phyloP scores from a whole-genome alignment of 2,888 invertebrate genomes.

The Chorisops tibialis region DNA sequence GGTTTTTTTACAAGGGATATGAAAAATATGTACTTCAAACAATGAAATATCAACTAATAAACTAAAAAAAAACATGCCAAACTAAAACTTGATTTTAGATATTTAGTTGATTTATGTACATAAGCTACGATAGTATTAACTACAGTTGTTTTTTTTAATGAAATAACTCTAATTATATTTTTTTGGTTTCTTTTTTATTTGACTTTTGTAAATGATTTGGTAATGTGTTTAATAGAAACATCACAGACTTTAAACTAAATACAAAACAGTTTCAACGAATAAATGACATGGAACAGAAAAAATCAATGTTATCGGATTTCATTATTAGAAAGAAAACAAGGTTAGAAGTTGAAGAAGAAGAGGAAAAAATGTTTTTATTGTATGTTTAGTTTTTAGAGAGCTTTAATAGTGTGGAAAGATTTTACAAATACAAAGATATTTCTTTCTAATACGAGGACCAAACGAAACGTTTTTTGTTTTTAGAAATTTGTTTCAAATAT shows the following conservation, averaged over 20 bases:
- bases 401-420: too few species aligned
- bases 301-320: slow-evolving; percentile 3
- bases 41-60: background rate
- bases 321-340: slow-evolving; percentile 6
- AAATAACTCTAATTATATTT: too few species aligned
- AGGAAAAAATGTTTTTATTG: slow-evolving; percentile 5
- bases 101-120: too few species aligned
- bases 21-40: too few species aligned
- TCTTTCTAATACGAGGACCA: slow-evolving; percentile 23
- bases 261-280: background rate
- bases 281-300: background rate
- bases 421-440: background rate
- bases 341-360: background rate
- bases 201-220: background rate
- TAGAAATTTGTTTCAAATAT: background rate
- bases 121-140: too few species aligned
- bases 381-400: too few species aligned
- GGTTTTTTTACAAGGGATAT: background rate
- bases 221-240: slow-evolving; percentile 6
- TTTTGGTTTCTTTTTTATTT: slow-evolving; percentile 5
- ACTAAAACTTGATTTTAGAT: background rate
- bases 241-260: slow-evolving; percentile 21
- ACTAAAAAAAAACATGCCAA: slow-evolving; percentile 22
- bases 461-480: background rate
- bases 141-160: too few species aligned